phyloP scores from a whole-genome alignment of 2,797 vertebrate species.

The Mallotus villosus region DNA sequence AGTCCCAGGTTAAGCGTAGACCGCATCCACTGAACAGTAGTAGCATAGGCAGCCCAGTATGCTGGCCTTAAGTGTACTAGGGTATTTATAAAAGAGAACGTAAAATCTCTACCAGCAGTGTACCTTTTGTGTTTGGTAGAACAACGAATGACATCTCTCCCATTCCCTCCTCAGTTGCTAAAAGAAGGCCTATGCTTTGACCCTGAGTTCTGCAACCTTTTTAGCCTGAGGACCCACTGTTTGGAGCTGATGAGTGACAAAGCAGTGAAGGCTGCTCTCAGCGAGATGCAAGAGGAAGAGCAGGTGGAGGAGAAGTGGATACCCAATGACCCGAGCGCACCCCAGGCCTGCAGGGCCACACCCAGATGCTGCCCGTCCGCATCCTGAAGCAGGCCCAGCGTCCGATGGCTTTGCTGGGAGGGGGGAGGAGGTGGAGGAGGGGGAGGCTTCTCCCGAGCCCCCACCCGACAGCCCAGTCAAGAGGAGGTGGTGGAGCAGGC shows the following conservation, averaged over 20 bases:
- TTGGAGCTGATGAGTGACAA: conserved; percentile 87
- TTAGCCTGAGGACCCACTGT: conserved; percentile 92
- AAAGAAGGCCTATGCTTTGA: conserved; percentile 95
- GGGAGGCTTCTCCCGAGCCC: conserved; percentile 12
- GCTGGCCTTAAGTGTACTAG: neutral
- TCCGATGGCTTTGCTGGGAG: conserved; percentile 4
- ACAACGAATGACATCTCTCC: neutral
- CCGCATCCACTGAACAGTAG: neutral
- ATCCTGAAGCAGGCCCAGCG: conserved; percentile 24
- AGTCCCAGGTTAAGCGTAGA: too few relatives aligned
- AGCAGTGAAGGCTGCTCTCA: conserved; percentile 73
- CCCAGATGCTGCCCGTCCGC: conserved; percentile 35
- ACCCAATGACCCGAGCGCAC: conserved; percentile 43
- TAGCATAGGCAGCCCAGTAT: neutral
- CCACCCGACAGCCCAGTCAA: conserved; percentile 41
- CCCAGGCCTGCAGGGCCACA: conserved; percentile 40
- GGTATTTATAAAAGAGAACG: too few relatives aligned
- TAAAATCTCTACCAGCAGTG: neutral
- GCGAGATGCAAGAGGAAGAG: conserved; percentile 78
- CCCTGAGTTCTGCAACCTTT: conserved; percentile 97
- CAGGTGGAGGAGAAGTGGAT: conserved; percentile 43
- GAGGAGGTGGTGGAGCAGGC: conserved; percentile 62
- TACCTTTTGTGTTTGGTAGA: neutral
- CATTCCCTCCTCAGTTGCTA: conserved; percentile 81
- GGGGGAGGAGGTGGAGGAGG: conserved; percentile 12